Conservation (phyloP, 2,797 vertebrate species). For the Phoeniculus purpureus region DNA sequence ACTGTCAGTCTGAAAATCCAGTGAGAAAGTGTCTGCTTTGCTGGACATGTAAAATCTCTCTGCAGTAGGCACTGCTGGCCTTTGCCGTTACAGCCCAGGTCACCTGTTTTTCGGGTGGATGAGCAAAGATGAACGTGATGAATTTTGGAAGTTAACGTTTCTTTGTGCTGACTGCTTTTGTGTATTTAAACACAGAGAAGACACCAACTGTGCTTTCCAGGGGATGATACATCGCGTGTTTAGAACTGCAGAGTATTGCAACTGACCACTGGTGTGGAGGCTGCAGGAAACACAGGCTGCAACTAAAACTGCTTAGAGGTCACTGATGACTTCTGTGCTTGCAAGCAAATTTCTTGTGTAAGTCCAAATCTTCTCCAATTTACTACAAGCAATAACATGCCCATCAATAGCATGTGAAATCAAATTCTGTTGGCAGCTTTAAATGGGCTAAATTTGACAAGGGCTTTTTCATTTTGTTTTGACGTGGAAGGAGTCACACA, state of each 20-base stretch:
- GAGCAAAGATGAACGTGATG: accelerated
- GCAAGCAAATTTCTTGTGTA: background rate
- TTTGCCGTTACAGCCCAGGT: background rate
- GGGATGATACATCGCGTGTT: accelerated
- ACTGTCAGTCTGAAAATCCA: background rate
- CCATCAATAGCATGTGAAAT: background rate
- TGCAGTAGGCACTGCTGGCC: background rate
- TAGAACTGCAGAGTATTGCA: background rate
- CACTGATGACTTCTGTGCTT: background rate
- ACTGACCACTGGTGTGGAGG: background rate
- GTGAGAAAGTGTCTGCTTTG: background rate
- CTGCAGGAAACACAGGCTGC: background rate
- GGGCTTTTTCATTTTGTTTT: background rate
- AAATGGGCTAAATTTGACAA: background rate
- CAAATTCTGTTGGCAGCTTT: background rate
- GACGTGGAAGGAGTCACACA: background rate
- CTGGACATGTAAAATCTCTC: background rate
- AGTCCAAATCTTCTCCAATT: background rate
- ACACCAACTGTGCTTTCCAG: background rate
- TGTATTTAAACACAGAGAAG: background rate
- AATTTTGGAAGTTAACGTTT: background rate
- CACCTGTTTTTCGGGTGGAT: accelerated
- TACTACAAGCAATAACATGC: constrained; percentile 52
- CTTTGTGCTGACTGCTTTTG: background rate
- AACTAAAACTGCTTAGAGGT: background rate